A percentile compares a stretch with the other conserved stretches of the same genome.
Evolutionary conservation across 2,113 vertebrate genomes (phyloP).

Genomic region (Zosterops hypoxanthus): DNA sequence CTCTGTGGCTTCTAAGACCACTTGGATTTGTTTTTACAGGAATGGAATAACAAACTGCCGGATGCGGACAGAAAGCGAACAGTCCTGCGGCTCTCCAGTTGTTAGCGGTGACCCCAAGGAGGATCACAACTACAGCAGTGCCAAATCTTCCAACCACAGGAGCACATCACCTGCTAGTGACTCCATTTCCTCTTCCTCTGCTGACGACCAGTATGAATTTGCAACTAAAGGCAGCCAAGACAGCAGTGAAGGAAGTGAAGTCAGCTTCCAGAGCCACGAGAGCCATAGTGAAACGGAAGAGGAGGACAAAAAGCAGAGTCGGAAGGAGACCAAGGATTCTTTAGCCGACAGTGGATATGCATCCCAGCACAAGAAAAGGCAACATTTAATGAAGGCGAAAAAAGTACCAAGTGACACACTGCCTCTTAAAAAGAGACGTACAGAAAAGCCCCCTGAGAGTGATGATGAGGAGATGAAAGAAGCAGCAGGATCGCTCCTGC

Average conservation of each 20-base stretch:
- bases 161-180: slow-evolving; percentile 81
- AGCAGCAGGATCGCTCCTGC: slow-evolving; percentile 95
- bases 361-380: slow-evolving; percentile 90
- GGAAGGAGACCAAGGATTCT: slow-evolving; percentile 88
- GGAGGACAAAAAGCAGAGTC: slow-evolving; percentile 83
- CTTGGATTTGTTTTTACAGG: slow-evolving; percentile 63
- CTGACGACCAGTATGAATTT: slow-evolving; percentile 81
- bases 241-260: slow-evolving; percentile 80
- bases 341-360: slow-evolving; percentile 84
- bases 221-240: slow-evolving; percentile 78
- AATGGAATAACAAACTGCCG: slow-evolving; percentile 85
- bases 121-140: slow-evolving; percentile 96
- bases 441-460: slow-evolving; percentile 93
- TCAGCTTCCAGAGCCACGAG: slow-evolving; percentile 81
- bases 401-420: slow-evolving; percentile 90
- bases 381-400: slow-evolving; percentile 90
- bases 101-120: slow-evolving; percentile 92
- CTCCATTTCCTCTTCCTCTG: slow-evolving; percentile 77
- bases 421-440: slow-evolving; percentile 97
- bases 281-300: slow-evolving; percentile 87
- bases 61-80: slow-evolving; percentile 85
- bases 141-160: slow-evolving; percentile 83
- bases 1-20: not conserved
- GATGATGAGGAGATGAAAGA: slow-evolving; percentile 99
- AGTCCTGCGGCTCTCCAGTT: slow-evolving; percentile 84